Conservation (phyloP, 2,797 vertebrate species). For the Pygocentrus nattereri region DNA sequence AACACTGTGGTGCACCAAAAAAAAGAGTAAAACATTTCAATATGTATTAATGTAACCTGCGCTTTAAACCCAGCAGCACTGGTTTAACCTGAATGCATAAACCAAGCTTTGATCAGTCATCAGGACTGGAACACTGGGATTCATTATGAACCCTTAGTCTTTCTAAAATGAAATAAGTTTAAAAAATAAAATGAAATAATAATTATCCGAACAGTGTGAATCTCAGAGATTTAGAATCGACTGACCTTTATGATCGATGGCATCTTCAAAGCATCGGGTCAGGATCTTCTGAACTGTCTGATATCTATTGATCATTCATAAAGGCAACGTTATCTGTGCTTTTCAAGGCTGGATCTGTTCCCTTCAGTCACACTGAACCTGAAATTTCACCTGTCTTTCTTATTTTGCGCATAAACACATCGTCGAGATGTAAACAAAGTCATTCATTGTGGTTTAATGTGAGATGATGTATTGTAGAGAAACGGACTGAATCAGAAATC, state of each 20-base stretch:
- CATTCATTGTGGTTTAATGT: no score
- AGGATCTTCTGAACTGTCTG: conserved; percentile 42
- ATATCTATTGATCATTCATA: conserved; percentile 45
- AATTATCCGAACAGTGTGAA: conserved; percentile 31
- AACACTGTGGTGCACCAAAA: background rate
- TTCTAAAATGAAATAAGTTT: conserved; percentile 19
- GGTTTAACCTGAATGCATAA: conserved; percentile 52
- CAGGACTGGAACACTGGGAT: conserved; percentile 33
- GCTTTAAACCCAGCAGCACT: conserved; percentile 44
- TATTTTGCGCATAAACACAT: background rate
- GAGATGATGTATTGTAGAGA: no score
- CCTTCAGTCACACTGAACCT: background rate
- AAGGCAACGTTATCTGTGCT: conserved; percentile 25
- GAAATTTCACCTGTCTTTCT: background rate
- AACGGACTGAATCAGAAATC: no score
- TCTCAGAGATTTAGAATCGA: conserved; percentile 54
- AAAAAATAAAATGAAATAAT: background rate
- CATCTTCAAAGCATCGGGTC: conserved; percentile 36
- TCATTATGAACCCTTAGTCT: conserved; percentile 18
- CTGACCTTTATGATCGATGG: conserved; percentile 51
- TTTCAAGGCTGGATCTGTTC: conserved; percentile 8
- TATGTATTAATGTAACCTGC: conserved; percentile 33
- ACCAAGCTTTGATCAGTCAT: conserved; percentile 47
- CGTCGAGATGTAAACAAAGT: no score
- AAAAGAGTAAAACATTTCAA: conserved; percentile 25